Base-by-base conservation (phyloP, 2,113 vertebrate species). In the Burhinus bistriatus region DNA sequence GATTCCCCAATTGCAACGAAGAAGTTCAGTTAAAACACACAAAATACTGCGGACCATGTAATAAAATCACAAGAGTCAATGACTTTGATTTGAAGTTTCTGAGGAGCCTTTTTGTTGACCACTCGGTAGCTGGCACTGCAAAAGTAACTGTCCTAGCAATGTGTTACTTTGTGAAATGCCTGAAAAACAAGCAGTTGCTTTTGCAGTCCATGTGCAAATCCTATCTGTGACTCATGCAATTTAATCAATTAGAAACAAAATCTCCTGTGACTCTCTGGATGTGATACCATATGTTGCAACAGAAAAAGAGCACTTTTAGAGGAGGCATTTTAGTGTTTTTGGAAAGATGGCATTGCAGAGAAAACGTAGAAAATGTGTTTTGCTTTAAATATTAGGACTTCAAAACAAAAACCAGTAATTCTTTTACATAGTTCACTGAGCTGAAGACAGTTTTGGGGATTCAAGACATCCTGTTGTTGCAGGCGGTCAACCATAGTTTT, bases 221-320 rank as follows among this genome's bases (percentile, higher is more conserved):
- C 72, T 49, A 42, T 9, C 40, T 94, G 70, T 94, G 92, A 97
- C 73, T 95, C 92, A 94, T 82, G 87, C 79, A 87, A 45, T 87
- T 87, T 94, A 93, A 91, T 96, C 88, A 72, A 94, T 94, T 90
- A 82, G 82, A 88, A 92, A 79, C 66, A 95, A 95, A 94, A 91
- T 87, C 76, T 90, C 85, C 94, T 79, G 47, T 95, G 92, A 90
- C 85, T 95, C 52, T 57, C 84, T 90, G 82, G 78, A 90, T 96
- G 84, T 90, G 92, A 57, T 75, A n/a, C 85, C 88, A 90, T 89
- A 92, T 96, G 92, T 84, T 91, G 70, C 78, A 87, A 90, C 79
- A 92, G 82, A 92, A 94, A 89, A 87, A 75, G 81, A 87, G 66
- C 62, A 27, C 85, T 96, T 93, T 5, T 36, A 93, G 90, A 65